These are phyloP conservation scores for Hirudinaria manillensis DNA, from an alignment of 2,888 invertebrate genomes.

Conservation along the genomic window DNA sequence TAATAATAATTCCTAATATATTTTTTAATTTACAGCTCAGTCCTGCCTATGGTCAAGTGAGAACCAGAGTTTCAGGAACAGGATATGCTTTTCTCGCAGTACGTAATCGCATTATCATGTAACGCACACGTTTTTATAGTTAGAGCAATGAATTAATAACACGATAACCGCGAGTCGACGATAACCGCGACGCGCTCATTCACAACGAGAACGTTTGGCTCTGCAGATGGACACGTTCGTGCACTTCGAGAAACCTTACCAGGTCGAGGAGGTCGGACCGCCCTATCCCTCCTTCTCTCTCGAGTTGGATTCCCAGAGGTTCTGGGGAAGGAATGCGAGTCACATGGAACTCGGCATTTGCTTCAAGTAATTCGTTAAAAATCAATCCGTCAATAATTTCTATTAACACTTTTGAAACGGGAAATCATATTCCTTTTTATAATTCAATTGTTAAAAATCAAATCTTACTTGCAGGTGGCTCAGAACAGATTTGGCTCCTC, in stretches of 20 bases:
- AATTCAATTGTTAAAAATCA: no score
- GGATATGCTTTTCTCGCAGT: conserved; percentile 39
- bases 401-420: no score
- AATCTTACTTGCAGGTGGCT: conserved; percentile 48
- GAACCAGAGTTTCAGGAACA: conserved; percentile 36
- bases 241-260: conserved; percentile 37
- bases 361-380: conserved; percentile 65
- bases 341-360: conserved; percentile 57
- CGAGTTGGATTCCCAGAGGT: conserved; percentile 58
- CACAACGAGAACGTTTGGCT: no score
- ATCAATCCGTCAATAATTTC: no score
- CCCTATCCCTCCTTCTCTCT: conserved; percentile 62
- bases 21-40: conserved; percentile 35
- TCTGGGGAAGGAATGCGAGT: conserved; percentile 79
- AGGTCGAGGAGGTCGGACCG: conserved; percentile 35
- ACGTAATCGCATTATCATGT: no score
- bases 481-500: conserved; percentile 42
- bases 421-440: no score
- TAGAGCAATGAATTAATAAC: no score
- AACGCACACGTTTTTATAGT: no score
- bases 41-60: conserved; percentile 39
- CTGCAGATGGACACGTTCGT: conserved; percentile 34
- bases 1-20: no score
- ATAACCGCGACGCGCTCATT: no score
- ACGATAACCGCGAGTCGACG: no score